A percentile compares a stretch with the other conserved stretches of the same genome.
These are phyloP conservation scores for Gymnocephalus cernua DNA, from an alignment of 2,113 vertebrate species.

Conservation along the genomic window DNA sequence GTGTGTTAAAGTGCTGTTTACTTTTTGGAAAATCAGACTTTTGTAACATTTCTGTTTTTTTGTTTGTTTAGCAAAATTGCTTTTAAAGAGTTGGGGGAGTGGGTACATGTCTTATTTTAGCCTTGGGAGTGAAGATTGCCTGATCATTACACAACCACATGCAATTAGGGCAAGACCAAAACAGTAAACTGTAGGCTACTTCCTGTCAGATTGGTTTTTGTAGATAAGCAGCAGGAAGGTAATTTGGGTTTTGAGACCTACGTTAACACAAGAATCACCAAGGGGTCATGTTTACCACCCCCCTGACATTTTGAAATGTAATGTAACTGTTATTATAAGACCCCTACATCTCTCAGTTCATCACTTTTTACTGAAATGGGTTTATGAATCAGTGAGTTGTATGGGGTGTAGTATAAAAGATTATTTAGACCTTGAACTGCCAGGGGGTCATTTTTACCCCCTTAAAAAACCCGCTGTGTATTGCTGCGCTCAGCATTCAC, in stretches of 20 bases:
- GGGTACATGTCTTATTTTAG: neutral
- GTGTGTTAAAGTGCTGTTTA: neutral
- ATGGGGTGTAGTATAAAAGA: too few species aligned
- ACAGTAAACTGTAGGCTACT: slow-evolving; percentile 4
- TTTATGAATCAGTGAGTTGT: too few species aligned
- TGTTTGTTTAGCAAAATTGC: neutral
- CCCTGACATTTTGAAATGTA: too few species aligned
- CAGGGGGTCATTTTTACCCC: too few species aligned
- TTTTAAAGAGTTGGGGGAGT: neutral
- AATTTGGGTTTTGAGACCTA: slow-evolving; percentile 1
- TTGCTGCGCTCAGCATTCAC: too few species aligned
- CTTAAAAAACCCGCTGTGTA: too few species aligned
- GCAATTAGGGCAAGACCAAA: slow-evolving; percentile 35
- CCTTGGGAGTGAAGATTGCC: neutral
- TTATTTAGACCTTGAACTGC: too few species aligned
- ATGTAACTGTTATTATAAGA: too few species aligned
- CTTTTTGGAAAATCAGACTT: neutral
- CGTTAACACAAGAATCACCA: neutral
- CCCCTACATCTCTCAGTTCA: too few species aligned
- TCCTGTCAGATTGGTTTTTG: slow-evolving; percentile 31
- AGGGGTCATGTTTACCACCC: too few species aligned
- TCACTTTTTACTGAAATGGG: too few species aligned
- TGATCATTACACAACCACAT: slow-evolving; percentile 8
- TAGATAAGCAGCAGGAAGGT: slow-evolving; percentile 1
- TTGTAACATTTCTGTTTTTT: neutral